These are phyloP conservation scores for Cosmia trapezina DNA, from an alignment of 2,888 invertebrate genomes.

Conservation along the genomic window DNA sequence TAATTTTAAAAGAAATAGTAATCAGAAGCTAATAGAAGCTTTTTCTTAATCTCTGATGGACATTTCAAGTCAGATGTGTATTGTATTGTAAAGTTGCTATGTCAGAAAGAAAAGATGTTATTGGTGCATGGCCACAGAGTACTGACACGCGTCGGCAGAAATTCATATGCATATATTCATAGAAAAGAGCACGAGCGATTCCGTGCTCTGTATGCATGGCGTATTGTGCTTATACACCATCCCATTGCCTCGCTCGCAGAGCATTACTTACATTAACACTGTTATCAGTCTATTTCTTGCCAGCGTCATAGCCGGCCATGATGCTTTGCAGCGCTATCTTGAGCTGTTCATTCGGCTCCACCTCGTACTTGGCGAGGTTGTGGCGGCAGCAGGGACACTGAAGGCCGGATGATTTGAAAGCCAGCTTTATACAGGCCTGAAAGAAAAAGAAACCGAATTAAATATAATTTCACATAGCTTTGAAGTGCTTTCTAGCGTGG, in stretches of 20 bases:
- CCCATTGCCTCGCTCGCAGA: constrained; percentile 17
- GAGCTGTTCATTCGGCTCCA: constrained; percentile 90
- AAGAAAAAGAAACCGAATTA: constrained; percentile 47
- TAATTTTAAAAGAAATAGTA: not conserved
- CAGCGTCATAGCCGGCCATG: constrained; percentile 93
- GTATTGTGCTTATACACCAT: not conserved
- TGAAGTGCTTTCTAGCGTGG: too few species aligned
- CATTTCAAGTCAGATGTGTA: not conserved
- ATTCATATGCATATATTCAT: not conserved
- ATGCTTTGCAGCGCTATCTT: constrained; percentile 89
- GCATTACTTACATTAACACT: constrained; percentile 5
- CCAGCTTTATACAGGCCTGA: constrained; percentile 92
- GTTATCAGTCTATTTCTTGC: constrained; percentile 72
- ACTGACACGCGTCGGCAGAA: not conserved
- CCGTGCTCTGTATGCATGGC: not conserved
- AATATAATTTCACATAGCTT: too few species aligned
- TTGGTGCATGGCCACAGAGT: not conserved
- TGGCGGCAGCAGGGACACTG: constrained; percentile 93
- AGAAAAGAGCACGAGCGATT: not conserved
- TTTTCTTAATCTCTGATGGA: not conserved
- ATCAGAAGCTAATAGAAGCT: not conserved
- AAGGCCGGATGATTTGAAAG: constrained; percentile 91
- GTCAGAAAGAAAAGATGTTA: not conserved
- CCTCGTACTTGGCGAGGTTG: constrained; percentile 89
- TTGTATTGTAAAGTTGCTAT: not conserved